phyloP scores from a whole-genome alignment of 2,888 invertebrate species.

The Thelaira solivaga region DNA sequence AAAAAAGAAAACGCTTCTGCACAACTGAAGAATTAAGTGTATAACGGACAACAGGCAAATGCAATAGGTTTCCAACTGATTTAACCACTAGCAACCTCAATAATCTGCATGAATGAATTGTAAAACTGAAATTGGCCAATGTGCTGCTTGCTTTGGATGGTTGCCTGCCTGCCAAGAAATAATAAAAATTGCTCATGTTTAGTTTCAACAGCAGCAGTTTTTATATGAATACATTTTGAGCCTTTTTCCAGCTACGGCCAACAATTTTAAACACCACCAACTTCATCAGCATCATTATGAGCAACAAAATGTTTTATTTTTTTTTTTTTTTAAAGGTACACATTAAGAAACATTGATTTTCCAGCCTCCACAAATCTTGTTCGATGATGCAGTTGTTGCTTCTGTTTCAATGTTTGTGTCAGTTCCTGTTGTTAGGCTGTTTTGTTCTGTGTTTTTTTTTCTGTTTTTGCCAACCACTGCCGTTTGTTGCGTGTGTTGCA shows the following conservation, averaged over 20 bases:
- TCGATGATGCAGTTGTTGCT: conserved; percentile 55
- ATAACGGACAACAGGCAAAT: conserved; percentile 24
- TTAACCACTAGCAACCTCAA: neutral
- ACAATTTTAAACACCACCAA: too few species aligned
- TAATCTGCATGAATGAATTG: conserved; percentile 13
- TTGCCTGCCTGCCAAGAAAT: neutral
- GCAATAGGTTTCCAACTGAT: conserved; percentile 39
- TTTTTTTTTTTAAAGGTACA: conserved; percentile 7
- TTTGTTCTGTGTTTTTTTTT: too few species aligned
- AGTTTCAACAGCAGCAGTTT: neutral
- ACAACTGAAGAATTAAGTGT: conserved; percentile 6
- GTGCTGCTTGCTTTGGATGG: too few species aligned
- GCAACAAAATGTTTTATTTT: too few species aligned
- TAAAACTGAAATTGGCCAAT: neutral
- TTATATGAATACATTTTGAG: neutral
- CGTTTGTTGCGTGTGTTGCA: conserved; percentile 57
- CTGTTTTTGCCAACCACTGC: conserved; percentile 23
- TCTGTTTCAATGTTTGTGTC: conserved; percentile 58
- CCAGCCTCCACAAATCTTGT: conserved; percentile 56
- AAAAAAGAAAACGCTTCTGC: neutral
- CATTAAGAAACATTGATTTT: conserved; percentile 46
- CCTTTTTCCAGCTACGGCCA: neutral
- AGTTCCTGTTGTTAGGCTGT: conserved; percentile 53
- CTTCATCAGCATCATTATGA: conserved; percentile 3
- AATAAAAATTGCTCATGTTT: conserved; percentile 17